Percentiles rank a stretch among this genome's conserved stretches.
Conservation (phyloP, 2,113 vertebrate genomes). For the Bos javanicus region DNA sequence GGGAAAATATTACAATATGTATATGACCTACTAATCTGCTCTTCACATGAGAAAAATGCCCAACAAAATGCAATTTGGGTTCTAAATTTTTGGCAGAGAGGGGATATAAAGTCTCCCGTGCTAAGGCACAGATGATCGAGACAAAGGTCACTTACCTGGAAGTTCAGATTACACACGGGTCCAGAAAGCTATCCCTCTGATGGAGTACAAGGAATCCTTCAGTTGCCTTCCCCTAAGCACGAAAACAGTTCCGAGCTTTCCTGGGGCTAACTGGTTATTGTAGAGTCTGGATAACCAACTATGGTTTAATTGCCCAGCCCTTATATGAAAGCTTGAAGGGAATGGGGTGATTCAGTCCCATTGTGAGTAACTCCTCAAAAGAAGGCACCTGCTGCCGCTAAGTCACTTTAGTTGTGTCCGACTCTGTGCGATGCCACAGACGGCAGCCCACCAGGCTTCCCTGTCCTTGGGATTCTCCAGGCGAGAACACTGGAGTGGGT, state of each 20-base stretch:
- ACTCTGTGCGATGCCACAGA: no score
- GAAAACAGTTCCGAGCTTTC: background rate
- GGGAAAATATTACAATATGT: background rate
- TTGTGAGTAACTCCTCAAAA: background rate
- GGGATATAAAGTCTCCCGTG: background rate
- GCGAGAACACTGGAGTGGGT: no score
- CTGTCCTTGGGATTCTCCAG: no score
- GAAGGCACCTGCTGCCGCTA: background rate
- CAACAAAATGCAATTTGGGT: background rate
- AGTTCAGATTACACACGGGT: background rate
- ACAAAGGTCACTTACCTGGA: background rate
- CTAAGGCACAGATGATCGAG: background rate
- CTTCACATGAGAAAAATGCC: background rate
- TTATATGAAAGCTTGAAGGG: background rate
- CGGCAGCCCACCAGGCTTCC: no score
- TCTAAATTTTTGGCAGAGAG: background rate
- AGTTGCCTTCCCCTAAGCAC: accelerated
- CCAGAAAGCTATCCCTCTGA: background rate
- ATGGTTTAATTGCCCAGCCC: background rate
- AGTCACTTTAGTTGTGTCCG: no score
- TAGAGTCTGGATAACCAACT: background rate
- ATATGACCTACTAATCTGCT: background rate
- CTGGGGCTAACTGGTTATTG: background rate
- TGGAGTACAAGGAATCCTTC: background rate
- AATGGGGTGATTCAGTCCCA: background rate